Percentiles rank a stretch among this genome's conserved stretches.
Evolutionary conservation across 2,113 vertebrate genomes (phyloP).

Genomic region (Ranitomeya variabilis): DNA sequence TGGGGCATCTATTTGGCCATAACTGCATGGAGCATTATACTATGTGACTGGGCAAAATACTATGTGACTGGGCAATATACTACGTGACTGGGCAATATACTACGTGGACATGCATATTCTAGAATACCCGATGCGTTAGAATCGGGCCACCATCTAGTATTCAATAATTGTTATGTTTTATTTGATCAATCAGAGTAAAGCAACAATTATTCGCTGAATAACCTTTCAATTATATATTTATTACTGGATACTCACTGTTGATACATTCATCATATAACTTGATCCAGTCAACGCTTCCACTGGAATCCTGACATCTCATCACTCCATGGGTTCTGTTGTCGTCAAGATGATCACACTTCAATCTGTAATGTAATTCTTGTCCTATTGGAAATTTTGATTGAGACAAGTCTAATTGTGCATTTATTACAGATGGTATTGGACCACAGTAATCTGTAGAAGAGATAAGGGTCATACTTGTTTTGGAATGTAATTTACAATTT

Average conservation of each 20-base stretch:
- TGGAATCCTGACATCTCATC: constrained; percentile 10
- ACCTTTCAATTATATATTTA: neutral
- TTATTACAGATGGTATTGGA: neutral
- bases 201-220: neutral
- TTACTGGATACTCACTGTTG: neutral
- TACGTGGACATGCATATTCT: too few species aligned
- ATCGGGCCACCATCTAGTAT: too few species aligned
- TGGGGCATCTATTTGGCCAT: too few species aligned
- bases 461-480: neutral
- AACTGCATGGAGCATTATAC: too few species aligned
- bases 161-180: neutral
- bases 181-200: neutral
- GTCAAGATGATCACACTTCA: too few species aligned
- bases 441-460: constrained; percentile 16
- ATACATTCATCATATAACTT: constrained; percentile 7
- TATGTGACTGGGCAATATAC: too few species aligned
- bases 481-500: neutral
- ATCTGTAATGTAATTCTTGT: constrained; percentile 19
- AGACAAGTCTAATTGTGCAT: neutral
- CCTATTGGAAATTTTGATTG: neutral
- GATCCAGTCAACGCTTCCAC: neutral
- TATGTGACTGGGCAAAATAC: too few species aligned
- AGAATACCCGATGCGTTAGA: too few species aligned
- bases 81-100: too few species aligned
- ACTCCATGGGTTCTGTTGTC: neutral